A percentile compares a stretch with the other conserved stretches of the same genome.
These are phyloP conservation scores for Pteruthius melanotis DNA, from an alignment of 2,113 vertebrate genomes.

Conservation along the genomic window DNA sequence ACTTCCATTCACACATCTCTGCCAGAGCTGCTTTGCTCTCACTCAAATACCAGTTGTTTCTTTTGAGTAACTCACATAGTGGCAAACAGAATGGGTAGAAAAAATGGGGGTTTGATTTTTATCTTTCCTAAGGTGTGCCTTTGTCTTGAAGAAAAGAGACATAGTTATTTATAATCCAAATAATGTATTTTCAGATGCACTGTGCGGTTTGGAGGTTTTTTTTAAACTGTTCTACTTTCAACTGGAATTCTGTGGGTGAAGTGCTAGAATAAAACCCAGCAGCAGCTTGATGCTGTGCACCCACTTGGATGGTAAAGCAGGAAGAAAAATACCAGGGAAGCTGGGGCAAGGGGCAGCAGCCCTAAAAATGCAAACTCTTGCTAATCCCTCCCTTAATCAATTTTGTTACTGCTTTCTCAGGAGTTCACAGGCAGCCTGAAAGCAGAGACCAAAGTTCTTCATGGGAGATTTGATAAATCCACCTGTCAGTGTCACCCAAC, in stretches of 20 bases:
- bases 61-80: not conserved
- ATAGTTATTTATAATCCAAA: not conserved
- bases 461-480: conserved; percentile 30
- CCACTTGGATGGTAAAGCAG: not conserved
- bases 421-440: not conserved
- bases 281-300: not conserved
- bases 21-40: not conserved
- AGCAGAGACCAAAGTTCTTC: not conserved
- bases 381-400: not conserved
- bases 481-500: conserved; percentile 13
- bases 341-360: not conserved
- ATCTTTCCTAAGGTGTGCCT: not conserved
- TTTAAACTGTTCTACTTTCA: not conserved
- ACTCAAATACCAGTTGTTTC: not conserved
- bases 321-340: not conserved
- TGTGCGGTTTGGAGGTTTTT: not conserved
- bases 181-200: not conserved
- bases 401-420: not conserved
- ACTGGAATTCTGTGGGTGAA: not conserved
- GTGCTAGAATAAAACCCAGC: not conserved
- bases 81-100: not conserved
- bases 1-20: not conserved
- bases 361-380: not conserved
- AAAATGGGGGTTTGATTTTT: not conserved
- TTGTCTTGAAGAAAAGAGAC: not conserved